Evolutionary conservation across 2,888 invertebrate species (phyloP), one percentile per base, ranked within the genome.

Genomic region (Villa cingulata): DNA sequence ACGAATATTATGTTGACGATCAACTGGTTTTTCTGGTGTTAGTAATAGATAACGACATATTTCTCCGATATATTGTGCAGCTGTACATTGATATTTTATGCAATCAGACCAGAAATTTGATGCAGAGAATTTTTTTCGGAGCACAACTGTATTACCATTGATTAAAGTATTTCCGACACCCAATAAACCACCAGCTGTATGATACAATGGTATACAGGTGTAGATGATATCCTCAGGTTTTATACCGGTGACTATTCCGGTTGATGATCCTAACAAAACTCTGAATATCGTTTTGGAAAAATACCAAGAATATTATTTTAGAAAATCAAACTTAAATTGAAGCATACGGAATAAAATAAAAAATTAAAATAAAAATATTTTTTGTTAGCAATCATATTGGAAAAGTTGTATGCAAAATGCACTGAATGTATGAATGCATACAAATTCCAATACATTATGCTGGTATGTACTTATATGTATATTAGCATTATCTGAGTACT

Each of bases 91-190:
- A 64, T 90, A 83, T 61, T 84, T 83, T 57, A 83, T 79, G 68
- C 95, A 96, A 64, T 97, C 96, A 17, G 76, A 78, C 92, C 94
- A 97, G 69, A 90, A 97, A 62, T 86, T 82, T 47, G 86, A 83
- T 1, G 92, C 96, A 1, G 95, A 95, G 72, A 98, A 98, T 70
- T 94, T 94, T 56, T 77, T 76, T 36, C 89, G 74, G 48, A 98
- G 68, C 14, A 85, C 90, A 44, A 88, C 79, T 1, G 89, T 81
- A 37, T 80, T 75, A 41, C 95, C 95, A 70, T 75, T 80, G 46
- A 81, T 70, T 37, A 85, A 65, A 1, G 83, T 79, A 55, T 84
- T 85, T 7, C 90, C 87, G 3, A 82, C 76, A 46, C 90, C 90
- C 38, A 92, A 74, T 57, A 89, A 77, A 29, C 95, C 94, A 46